phyloP scores from a whole-genome alignment of 2,888 invertebrate genomes.

The Tridacna crocea region DNA sequence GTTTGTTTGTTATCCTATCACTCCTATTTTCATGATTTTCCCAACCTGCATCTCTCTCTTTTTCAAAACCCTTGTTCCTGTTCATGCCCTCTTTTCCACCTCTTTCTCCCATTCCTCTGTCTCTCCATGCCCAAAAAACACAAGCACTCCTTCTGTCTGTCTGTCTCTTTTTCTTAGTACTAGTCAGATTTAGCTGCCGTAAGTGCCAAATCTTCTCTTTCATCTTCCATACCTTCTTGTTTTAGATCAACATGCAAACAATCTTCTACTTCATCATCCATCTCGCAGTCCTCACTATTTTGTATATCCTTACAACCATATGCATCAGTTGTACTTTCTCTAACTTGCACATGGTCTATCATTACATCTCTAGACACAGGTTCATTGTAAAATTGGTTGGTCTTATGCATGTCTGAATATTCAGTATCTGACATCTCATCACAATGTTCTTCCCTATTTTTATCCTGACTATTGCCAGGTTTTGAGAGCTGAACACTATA shows the following conservation, averaged over 20 bases:
- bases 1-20: too few relatives aligned
- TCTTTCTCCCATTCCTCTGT: too few relatives aligned
- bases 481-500: slow-evolving; percentile 24
- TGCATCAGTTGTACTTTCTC: background rate
- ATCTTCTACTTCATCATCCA: slow-evolving; percentile 3
- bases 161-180: background rate
- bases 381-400: too few relatives aligned
- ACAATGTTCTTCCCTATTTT: too few relatives aligned
- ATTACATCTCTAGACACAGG: background rate
- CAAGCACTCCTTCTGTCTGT: too few relatives aligned
- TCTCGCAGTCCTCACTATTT: background rate
- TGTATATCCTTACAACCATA: background rate
- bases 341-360: background rate
- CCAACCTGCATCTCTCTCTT: too few relatives aligned
- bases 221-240: background rate
- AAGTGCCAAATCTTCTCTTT: background rate
- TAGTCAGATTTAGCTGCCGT: background rate
- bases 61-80: too few relatives aligned
- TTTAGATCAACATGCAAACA: slow-evolving; percentile 20
- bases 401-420: background rate
- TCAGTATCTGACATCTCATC: background rate
- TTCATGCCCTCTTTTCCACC: too few relatives aligned
- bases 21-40: too few relatives aligned
- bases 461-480: too few relatives aligned
- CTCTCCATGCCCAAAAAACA: too few relatives aligned